Evolutionary conservation across 2,797 vertebrate genomes (phyloP), one percentile per base, ranked within the genome.

Genomic region (Sebastes wilsoni): DNA sequence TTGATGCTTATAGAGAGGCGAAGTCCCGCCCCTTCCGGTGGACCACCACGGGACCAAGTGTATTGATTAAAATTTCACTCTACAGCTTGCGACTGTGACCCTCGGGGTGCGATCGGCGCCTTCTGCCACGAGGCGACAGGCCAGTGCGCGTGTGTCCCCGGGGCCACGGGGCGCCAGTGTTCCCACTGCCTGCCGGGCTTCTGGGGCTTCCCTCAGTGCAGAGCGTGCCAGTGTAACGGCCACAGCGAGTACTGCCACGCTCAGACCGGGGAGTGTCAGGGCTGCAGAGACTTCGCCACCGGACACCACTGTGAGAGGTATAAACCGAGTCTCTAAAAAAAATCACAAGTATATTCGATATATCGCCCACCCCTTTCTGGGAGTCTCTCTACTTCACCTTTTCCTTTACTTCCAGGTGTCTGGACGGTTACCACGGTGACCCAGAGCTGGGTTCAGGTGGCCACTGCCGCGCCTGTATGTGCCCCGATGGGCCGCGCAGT

Each of bases 181-280:
- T 95, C 97, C 88, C 95, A 91, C 72, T 99, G 99, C 90, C 92
- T 97, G 76, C 97, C 97, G 0, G 96, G 96, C 4, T 97, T 96
- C 91, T 99, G 98, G 98, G 98, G 98, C 72, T 99, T 99, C 90
- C 98, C 99, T 1, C 95, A 91, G 46, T 99, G 99, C 90, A 95
- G 96, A 38, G 93, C 91, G 12, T 99, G 99, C 89, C 97, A 97
- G 18, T 99, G 99, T 76, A 99, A 99, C 0, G 96, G 97, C 36
- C 98, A 99, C 1, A 95, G 97, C 0, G 97, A 99, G 0, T 88
- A 95, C 86, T 99, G 99, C 66, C 92, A 97, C 91, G 87, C 94
- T 0, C 94, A 95, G 84, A 98, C 94, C 0, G 99, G 99, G n/a
- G 95, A 97, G 84, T 99, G 99, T 86, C 91, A 97, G 81, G 92